Evolutionary conservation across 2,113 vertebrate genomes (phyloP).

Genomic region (Pangasianodon gigas): DNA sequence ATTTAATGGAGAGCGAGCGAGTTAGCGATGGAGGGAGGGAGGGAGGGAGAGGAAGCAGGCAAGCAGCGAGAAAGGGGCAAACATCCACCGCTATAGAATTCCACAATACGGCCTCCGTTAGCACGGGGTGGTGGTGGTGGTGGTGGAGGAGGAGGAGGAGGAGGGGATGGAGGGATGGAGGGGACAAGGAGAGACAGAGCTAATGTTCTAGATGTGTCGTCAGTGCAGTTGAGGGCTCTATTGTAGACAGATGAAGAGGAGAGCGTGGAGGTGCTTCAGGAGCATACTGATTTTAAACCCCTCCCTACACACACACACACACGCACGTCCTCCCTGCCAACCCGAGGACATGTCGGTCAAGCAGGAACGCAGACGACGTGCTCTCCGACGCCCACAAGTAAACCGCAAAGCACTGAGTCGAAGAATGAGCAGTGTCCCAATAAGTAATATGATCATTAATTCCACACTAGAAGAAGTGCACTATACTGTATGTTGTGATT

Average conservation of each 20-base stretch:
- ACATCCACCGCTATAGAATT: conserved; percentile 61
- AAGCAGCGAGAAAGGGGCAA: conserved; percentile 21
- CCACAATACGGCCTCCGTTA: conserved; percentile 54
- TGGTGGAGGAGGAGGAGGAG: background rate
- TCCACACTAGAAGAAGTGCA: background rate
- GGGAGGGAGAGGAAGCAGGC: conserved; percentile 19
- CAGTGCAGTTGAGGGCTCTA: conserved; percentile 56
- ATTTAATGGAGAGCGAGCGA: conserved; percentile 75
- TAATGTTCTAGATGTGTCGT: conserved; percentile 52
- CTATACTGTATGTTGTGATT: background rate
- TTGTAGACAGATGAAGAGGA: conserved; percentile 45
- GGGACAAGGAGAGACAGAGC: background rate
- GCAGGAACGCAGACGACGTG: conserved; percentile 14
- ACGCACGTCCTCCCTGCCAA: background rate
- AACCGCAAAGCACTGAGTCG: background rate
- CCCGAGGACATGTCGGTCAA: conserved; percentile 17
- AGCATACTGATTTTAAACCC: conserved; percentile 32
- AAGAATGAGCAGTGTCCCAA: background rate
- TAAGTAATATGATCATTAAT: too few species aligned
- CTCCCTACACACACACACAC: background rate
- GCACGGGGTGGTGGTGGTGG: conserved; percentile 46
- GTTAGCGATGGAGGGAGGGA: conserved; percentile 47
- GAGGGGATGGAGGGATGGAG: conserved; percentile 2
- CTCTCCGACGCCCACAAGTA: background rate
- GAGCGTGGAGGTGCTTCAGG: conserved; percentile 22